phyloP scores from a whole-genome alignment of 1,140 invertebrate species.

The Steinernema khuongi region DNA sequence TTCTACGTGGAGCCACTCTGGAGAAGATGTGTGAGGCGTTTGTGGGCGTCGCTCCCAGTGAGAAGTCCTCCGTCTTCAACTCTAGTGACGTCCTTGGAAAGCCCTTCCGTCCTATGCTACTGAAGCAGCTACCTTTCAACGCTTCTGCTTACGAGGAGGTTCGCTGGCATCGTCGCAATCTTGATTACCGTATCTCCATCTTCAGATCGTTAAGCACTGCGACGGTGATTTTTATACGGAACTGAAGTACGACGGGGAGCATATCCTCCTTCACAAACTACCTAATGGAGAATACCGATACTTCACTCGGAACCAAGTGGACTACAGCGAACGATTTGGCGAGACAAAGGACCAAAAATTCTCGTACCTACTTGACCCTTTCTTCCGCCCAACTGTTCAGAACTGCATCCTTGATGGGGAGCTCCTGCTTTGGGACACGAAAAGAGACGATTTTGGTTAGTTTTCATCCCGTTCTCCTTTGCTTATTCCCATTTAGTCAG shows the following conservation, averaged over 20 bases:
- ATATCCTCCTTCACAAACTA: neutral
- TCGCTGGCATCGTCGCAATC: neutral
- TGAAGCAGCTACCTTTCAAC: neutral
- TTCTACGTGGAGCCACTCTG: neutral
- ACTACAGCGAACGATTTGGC: neutral
- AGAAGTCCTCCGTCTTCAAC: neutral
- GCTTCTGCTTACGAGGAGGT: neutral
- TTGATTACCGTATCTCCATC: neutral
- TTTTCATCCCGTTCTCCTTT: too few relatives aligned
- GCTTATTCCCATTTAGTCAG: neutral
- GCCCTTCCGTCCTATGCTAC: neutral
- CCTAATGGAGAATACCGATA: neutral
- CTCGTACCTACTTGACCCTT: neutral
- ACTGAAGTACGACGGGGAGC: neutral
- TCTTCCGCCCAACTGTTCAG: neutral
- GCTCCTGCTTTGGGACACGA: neutral
- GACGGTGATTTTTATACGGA: neutral
- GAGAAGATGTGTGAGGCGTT: neutral
- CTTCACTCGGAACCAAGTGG: neutral
- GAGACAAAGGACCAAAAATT: neutral
- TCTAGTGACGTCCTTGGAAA: neutral
- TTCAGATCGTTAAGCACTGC: neutral
- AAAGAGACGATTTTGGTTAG: constrained; percentile 2
- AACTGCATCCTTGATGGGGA: constrained; percentile 1
- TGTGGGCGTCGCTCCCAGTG: neutral